Evolutionary conservation across 2,113 vertebrate species (phyloP).

Genomic region (Falcunculus frontatus): DNA sequence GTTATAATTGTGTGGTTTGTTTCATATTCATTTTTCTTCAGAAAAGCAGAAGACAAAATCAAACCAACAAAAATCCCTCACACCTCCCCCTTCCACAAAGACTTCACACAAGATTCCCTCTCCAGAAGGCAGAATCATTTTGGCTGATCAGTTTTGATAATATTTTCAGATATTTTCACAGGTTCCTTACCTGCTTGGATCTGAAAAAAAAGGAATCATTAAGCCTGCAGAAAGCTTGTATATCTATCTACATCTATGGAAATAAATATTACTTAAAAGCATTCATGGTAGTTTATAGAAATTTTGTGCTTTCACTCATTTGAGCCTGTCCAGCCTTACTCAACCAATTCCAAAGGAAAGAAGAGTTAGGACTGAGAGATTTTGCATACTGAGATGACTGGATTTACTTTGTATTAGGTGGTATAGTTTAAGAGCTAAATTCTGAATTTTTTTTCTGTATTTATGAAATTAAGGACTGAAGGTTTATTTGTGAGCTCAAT

Average conservation of each 20-base stretch:
- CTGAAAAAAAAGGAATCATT: background rate
- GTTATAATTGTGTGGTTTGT: background rate
- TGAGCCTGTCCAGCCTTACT: background rate
- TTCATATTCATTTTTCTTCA: background rate
- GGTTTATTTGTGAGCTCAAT: background rate
- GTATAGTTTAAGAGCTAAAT: background rate
- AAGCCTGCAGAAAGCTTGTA: background rate
- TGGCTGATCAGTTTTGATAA: background rate
- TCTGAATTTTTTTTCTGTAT: accelerated
- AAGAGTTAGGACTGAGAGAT: background rate
- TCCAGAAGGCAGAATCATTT: background rate
- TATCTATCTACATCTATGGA: background rate
- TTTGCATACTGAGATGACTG: background rate
- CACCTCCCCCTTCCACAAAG: accelerated
- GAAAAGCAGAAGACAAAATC: background rate
- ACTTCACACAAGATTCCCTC: accelerated
- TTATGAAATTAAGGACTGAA: background rate
- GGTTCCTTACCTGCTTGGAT: background rate
- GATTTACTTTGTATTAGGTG: background rate
- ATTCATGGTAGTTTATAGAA: background rate
- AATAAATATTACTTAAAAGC: background rate
- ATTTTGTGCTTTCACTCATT: background rate
- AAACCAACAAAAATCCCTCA: background rate
- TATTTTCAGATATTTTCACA: background rate
- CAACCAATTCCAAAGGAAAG: background rate